Base-by-base conservation (phyloP, 2,888 invertebrate species). In the Vannuccia rotundouncinata region DNA sequence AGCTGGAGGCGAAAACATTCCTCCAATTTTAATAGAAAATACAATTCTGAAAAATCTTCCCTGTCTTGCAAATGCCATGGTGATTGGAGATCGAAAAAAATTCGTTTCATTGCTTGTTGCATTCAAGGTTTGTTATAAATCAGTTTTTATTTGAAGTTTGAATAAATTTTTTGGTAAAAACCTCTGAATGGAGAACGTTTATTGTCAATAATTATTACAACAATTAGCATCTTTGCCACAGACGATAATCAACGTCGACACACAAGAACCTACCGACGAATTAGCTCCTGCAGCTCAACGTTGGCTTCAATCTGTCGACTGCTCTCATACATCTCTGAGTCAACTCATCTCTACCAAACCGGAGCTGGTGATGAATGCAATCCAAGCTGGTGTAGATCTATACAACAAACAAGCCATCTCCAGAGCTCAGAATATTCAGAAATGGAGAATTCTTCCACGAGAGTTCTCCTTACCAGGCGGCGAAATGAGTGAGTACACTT, bases 1-100 rank as follows among this genome's bases (percentile, higher is more conserved):
- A 0, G 95, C 95, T 74, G 95, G 95, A 31, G 95, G 95, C 31
- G 95, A 95, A 89, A 95, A 95, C 87, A 91, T 85, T 91, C 87
- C 95, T 1, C 95, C 95, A 0, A 92, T 94, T 29, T 91, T 92
- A 31, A 94, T 95, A 83, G 95, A 96, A 88, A 92, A 95, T 85
- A 88, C 90, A 75, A 91, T 95, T 25, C 92, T 93, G 85, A 89
- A 91, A 1, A 92, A 93, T 85, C 88, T 95, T 74, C 91, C 93
- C 22, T 82, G 84, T 80, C 88, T 95, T 27, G 93, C 93, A 83
- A 92, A 94, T 88, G 94, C 92, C 0, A 92, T 95, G 86, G 90
- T 95, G 45, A 91, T 95, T 83, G 95, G 95, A 0, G 95, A 95
- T 87, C 90, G 91, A 85, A 91, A 91, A 83, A 95, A 95, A 89